Percentiles rank a stretch among this genome's conserved stretches.
These are phyloP conservation scores for Danio kyathit DNA, from an alignment of 2,797 vertebrate genomes.

Conservation along the genomic window DNA sequence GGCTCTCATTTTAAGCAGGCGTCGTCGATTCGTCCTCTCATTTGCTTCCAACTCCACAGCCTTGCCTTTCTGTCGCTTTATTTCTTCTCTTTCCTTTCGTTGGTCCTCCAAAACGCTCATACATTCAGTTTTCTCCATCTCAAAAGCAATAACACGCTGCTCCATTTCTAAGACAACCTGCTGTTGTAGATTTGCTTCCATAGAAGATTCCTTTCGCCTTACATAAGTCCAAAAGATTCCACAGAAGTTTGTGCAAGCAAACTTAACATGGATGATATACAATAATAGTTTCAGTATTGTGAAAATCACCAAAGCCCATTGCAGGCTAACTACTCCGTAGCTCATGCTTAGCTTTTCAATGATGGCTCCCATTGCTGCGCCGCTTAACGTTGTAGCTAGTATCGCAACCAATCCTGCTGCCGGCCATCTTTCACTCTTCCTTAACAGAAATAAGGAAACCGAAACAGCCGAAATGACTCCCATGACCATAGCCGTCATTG, in stretches of 20 bases:
- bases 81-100: conserved; percentile 35
- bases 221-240: conserved; percentile 38
- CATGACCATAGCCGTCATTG: conserved; percentile 70
- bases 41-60: conserved; percentile 15
- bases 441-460: conserved; percentile 61
- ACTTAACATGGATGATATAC: conserved; percentile 61
- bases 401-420: conserved; percentile 66
- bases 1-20: conserved; percentile 19
- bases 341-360: conserved; percentile 68
- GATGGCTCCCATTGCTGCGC: conserved; percentile 65
- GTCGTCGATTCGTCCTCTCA: conserved; percentile 28
- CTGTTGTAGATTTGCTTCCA: conserved; percentile 65
- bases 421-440: conserved; percentile 62
- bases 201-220: conserved; percentile 48
- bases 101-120: conserved; percentile 10
- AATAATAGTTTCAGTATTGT: conserved; percentile 67
- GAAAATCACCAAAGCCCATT: conserved; percentile 70
- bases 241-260: conserved; percentile 61
- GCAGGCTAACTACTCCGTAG: conserved; percentile 67
- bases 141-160: conserved; percentile 65
- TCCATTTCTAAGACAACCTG: conserved; percentile 67
- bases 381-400: conserved; percentile 67
- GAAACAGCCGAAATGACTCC: conserved; percentile 72
- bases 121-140: conserved; percentile 45
- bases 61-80: conserved; percentile 31